Base-by-base conservation (phyloP, 1,140 invertebrate species). In the Stegodyphus mimosarum region DNA sequence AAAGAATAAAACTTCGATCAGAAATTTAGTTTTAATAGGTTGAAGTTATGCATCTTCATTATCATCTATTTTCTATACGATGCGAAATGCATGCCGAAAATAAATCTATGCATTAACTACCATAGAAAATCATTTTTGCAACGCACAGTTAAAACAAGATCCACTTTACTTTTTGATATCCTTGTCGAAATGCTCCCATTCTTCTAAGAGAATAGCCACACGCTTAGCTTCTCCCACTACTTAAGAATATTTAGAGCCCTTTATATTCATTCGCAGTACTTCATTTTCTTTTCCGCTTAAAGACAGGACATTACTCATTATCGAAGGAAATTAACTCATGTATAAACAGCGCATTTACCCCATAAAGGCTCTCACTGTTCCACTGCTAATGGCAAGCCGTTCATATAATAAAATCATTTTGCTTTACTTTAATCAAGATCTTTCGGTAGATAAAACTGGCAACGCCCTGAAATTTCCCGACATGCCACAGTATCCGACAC, bases 391-490 rank as follows among this genome's bases (percentile, higher is more conserved):
- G 64, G 18, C 53, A 33, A 72, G 13, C 51, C 71, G n/a, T 83
- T 53, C 52, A 71, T 63, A 72, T 83, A 83, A 83, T 83, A 83
- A 83, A 83, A 83, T 73, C 80, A 83, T 83, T 83, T 83, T 33
- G 17, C 18, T 83, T 83, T 50, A 52, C 80, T 83, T 83, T 83
- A 83, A 83, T 83, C 80, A 83, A 83, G 80, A 83, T 83, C 55
- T 52, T 83, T 83, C 55, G 70, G 33, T 55, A 55, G 80, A 83
- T 83, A 83, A 83, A 72, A 74, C 60, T 83, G 80, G 80, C 70
- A 73, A 83, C 80, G 80, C 80, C 80, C 80, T 74, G 71, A 83
- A 83, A 83, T 83, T 66, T 83, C 80, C 80, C 80, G 77, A 53
- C 80, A 67, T 73, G 80, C 80, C 71, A 83, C 51, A 66, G n/a